Base-by-base conservation (phyloP, 2,888 invertebrate species). In the Caenorhabditis parvicauda region DNA sequence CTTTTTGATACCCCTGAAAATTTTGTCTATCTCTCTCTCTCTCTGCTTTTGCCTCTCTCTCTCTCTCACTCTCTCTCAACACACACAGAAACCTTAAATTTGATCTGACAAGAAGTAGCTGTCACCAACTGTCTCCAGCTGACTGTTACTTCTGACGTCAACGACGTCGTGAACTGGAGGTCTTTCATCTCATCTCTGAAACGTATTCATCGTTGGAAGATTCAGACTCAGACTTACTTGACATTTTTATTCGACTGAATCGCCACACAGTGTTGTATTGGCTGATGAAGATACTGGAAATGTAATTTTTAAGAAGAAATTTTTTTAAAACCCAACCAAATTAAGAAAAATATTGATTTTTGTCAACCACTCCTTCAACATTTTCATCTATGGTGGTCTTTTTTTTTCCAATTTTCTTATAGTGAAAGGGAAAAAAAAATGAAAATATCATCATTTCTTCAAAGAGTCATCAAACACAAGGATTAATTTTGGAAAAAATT, bases 1-100 rank as follows among this genome's bases (percentile, higher is more conserved):
- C 75, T 6, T 68, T 63, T 35, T 71, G 72, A 32, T 78, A 78
- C n/a, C 78, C 77, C 73, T 74, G 48, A 28, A 55, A 27, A 27
- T 37, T 19, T 35, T 38, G 6, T 41, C 41, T 41, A 12, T n/a
- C 12, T 17, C 12, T 41, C 17, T 9, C 7, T 41, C 12, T 19
- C n/a, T n/a, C n/a, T n/a, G n/a, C n/a, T n/a, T n/a, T n/a, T n/a
- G n/a, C n/a, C n/a, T n/a, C n/a, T n/a, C 12, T 6, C 9, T 14
- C 9, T 41, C 19, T 19, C 17, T n/a, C n/a, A n/a, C n/a, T n/a
- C n/a, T n/a, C n/a, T n/a, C n/a, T n/a, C n/a, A n/a, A n/a, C n/a
- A n/a, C 9, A n/a, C 19, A 41, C 9, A 9, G n/a, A 41, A 19
- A 49, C 49, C 32, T 54, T 62, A 42, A 57, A 63, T 17, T 53